phyloP scores from a whole-genome alignment of 2,797 vertebrate species.

The Ctenopoma multispine region DNA sequence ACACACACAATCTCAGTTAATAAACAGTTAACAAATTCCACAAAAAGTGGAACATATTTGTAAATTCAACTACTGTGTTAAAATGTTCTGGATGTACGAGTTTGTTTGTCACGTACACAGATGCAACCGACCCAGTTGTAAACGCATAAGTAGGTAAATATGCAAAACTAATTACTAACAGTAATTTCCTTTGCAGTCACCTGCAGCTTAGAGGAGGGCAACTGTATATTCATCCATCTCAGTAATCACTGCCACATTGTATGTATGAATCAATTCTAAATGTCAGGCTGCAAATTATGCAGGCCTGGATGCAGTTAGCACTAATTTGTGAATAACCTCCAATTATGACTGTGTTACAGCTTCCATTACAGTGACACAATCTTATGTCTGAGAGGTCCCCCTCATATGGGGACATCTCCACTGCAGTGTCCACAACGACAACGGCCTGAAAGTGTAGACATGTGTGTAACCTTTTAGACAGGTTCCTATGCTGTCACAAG shows the following conservation, averaged over 20 bases:
- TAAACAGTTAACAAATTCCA: neutral
- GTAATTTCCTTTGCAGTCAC: constrained; percentile 44
- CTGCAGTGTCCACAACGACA: constrained; percentile 31
- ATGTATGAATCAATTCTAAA: constrained; percentile 46
- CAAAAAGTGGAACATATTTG: neutral
- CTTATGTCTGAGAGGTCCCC: constrained; percentile 10
- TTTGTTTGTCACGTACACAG: neutral
- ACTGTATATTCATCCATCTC: constrained; percentile 46
- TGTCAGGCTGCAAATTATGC: constrained; percentile 40
- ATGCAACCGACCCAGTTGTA: constrained; percentile 8
- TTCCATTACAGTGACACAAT: constrained; percentile 9
- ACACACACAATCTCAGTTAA: neutral
- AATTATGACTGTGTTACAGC: constrained; percentile 14
- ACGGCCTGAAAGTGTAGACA: constrained; percentile 39
- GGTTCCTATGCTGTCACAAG: constrained; percentile 52
- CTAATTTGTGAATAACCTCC: constrained; percentile 40
- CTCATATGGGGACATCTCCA: constrained; percentile 44
- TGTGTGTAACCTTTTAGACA: constrained; percentile 48
- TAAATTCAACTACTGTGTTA: neutral
- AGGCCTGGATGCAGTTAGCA: constrained; percentile 3
- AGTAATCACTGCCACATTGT: constrained; percentile 44
- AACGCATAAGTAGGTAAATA: constrained; percentile 35
- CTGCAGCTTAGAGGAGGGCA: constrained; percentile 25
- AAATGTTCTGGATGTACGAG: neutral
- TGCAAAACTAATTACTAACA: constrained; percentile 49